Conservation (phyloP, 1,140 invertebrate genomes). For the Bombus superbus region DNA sequence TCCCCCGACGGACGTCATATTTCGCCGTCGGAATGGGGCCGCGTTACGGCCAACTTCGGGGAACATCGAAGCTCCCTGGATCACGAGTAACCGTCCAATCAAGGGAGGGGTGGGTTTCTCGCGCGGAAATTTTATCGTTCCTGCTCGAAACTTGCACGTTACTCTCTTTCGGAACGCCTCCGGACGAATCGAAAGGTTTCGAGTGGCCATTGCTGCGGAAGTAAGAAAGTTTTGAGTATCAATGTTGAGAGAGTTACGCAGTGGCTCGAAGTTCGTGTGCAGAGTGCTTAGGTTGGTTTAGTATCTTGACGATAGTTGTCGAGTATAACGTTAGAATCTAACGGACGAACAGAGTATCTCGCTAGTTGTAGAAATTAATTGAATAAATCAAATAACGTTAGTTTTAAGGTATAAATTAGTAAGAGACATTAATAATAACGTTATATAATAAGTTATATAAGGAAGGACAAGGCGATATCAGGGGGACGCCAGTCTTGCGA, state of each 20-base stretch:
- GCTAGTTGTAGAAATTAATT: not conserved
- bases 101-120: not conserved
- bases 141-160: not conserved
- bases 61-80: slow-evolving; percentile 1
- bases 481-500: too few relatives aligned
- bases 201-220: not conserved
- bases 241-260: not conserved
- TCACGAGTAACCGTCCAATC: slow-evolving; percentile 24
- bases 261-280: not conserved
- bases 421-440: too few relatives aligned
- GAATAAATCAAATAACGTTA: too few relatives aligned
- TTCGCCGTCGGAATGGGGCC: slow-evolving; percentile 54
- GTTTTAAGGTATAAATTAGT: too few relatives aligned
- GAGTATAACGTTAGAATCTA: not conserved
- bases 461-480: too few relatives aligned
- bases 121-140: not conserved
- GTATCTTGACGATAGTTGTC: not conserved
- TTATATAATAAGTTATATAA: too few relatives aligned
- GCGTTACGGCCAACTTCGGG: slow-evolving; percentile 37
- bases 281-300: not conserved
- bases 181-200: not conserved
- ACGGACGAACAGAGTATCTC: not conserved
- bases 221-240: not conserved
- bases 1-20: slow-evolving; percentile 47
- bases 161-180: not conserved